phyloP scores from a whole-genome alignment of 2,113 vertebrate species.

The Microtus ochrogaster region DNA sequence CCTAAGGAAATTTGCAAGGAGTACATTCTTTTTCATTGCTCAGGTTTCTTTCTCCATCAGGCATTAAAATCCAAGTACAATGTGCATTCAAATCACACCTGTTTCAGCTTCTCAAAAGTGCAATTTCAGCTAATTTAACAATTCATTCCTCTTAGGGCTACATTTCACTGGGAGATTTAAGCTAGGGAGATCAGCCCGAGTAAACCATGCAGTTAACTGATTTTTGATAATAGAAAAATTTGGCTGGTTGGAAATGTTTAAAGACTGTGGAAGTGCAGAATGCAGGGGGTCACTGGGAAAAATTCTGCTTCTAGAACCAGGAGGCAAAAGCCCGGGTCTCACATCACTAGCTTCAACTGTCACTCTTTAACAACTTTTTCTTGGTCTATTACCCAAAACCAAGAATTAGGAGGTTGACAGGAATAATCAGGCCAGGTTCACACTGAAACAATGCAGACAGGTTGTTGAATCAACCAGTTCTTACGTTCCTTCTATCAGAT shows the following conservation, averaged over 20 bases:
- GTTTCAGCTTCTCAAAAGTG: constrained; percentile 86
- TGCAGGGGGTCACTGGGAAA: constrained; percentile 78
- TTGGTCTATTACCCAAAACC: constrained; percentile 77
- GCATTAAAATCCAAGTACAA: constrained; percentile 82
- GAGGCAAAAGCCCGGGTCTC: constrained; percentile 74
- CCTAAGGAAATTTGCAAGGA: constrained; percentile 45
- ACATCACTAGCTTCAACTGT: constrained; percentile 71
- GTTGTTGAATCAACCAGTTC: constrained; percentile 48
- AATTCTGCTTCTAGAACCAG: constrained; percentile 73
- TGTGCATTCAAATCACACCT: constrained; percentile 89
- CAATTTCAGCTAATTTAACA: constrained; percentile 89
- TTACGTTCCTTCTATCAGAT: constrained; percentile 60
- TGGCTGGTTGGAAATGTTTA: constrained; percentile 86
- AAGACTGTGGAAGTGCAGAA: constrained; percentile 77
- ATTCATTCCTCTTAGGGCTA: constrained; percentile 88
- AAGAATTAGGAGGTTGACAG: constrained; percentile 58
- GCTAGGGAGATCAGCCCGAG: constrained; percentile 85
- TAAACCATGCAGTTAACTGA: constrained; percentile 89
- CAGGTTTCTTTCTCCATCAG: constrained; percentile 66
- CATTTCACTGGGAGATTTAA: constrained; percentile 87
- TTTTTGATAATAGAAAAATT: constrained; percentile 90
- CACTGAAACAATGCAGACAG: constrained; percentile 12
- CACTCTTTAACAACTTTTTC: constrained; percentile 73
- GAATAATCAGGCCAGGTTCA: constrained; percentile 60
- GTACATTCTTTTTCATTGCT: constrained; percentile 68